Base-by-base conservation (phyloP, 2,888 invertebrate genomes). In the Neuroscelio doddi region DNA sequence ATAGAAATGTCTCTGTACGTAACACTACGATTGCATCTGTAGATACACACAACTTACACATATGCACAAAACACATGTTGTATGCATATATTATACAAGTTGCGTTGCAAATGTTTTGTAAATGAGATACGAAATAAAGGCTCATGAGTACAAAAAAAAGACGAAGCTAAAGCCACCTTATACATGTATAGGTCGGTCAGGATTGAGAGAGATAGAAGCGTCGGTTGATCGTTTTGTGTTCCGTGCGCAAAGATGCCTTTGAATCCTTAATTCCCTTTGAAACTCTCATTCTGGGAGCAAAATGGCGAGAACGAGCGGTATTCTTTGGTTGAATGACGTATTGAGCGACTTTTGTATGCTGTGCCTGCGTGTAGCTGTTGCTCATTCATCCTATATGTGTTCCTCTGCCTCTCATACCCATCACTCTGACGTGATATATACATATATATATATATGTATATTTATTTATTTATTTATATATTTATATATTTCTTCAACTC, bases 211-310 rank as follows among this genome's bases (percentile, higher is more conserved):
- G 45, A 59, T 12, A 44, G 32, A 42, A 64, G 73, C 68, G 72
- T 29, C 47, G 57, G 71, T 76, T 70, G 76, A 71, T 70, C 77
- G 79, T 82, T 81, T 82, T 81, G 81, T 81, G 75, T 75, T 74
- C 73, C 53, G 67, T 73, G 77, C 75, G 83, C 80, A 81, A 83
- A 83, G 83, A 83, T 82, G 82, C 82, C 81, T 84, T 83, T 83
- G 83, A 84, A 82, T 82, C 81, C 83, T 83, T 83, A 83, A 83
- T 83, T 83, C 82, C 82, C 81, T 84, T 83, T 84, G 83, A 83
- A 83, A 83, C 80, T 83, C 80, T 82, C 80, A 83, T 83, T 84
- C 83, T 79, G 76, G 76, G 74, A 80, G 79, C 75, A 80, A 79
- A 81, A 80, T 81, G 80, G 80, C 79, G 81, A 82, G 80, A 82